Percentiles rank a stretch among this genome's conserved stretches.
Conservation (phyloP, 2,113 vertebrate genomes). For the Serilophus lunatus region DNA sequence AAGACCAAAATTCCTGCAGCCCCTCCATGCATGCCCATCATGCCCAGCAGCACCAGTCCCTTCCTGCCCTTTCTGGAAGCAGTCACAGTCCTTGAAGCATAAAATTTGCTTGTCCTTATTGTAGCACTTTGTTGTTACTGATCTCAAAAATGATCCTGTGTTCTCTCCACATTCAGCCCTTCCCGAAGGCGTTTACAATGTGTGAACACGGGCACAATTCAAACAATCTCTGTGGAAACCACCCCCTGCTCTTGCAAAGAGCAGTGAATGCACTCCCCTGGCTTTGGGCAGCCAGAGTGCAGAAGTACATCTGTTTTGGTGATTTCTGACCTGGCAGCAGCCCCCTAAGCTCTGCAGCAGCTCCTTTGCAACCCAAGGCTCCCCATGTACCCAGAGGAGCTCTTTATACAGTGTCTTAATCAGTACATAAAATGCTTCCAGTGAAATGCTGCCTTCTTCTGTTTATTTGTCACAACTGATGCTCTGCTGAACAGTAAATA, state of each 20-base stretch:
- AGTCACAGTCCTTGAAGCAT: not conserved
- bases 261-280: accelerated
- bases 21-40: not conserved
- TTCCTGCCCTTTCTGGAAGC: not conserved
- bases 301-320: not conserved
- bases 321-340: not conserved
- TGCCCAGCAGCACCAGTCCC: not conserved
- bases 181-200: not conserved
- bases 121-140: not conserved
- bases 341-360: not conserved
- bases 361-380: not conserved
- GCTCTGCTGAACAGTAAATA: slow-evolving; percentile 53
- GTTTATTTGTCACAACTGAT: slow-evolving; percentile 51
- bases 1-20: not conserved
- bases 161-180: not conserved
- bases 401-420: not conserved
- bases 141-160: not conserved
- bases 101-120: not conserved
- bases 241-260: not conserved
- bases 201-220: not conserved
- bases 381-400: not conserved
- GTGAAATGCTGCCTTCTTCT: slow-evolving; percentile 65
- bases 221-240: not conserved
- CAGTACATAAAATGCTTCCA: not conserved
- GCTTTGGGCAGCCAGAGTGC: not conserved